These are phyloP conservation scores for Ceratina australensis DNA, from an alignment of 1,140 invertebrate species.

Conservation along the genomic window DNA sequence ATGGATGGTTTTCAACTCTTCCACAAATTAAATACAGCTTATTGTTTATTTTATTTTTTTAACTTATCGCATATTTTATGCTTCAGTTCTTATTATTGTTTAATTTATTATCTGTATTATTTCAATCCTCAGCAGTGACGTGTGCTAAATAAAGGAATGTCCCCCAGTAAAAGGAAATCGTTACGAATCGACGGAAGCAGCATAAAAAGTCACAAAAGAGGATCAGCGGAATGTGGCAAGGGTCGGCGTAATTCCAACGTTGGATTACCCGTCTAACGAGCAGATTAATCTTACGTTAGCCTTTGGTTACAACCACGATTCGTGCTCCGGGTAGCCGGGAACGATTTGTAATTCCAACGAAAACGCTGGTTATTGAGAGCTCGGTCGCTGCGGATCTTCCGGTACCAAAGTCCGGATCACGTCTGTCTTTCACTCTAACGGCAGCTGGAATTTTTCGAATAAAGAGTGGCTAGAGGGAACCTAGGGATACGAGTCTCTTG, in stretches of 20 bases:
- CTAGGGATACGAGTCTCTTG: no score
- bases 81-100: no score
- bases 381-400: background rate
- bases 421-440: background rate
- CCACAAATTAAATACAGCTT: no score
- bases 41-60: no score
- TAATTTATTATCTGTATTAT: no score
- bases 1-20: no score
- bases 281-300: conserved; percentile 24
- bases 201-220: background rate
- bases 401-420: background rate
- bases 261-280: conserved; percentile 16
- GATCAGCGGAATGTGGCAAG: background rate
- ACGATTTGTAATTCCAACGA: conserved; percentile 13
- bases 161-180: background rate
- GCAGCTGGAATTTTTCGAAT: no score
- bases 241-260: conserved; percentile 6
- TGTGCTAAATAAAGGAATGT: background rate
- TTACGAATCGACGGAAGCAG: background rate
- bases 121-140: background rate
- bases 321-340: background rate
- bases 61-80: no score
- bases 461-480: no score
- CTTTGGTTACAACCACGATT: background rate
- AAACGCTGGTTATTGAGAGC: background rate